Conservation (phyloP, 2,797 vertebrate genomes). For the Chaunax sp. region DNA sequence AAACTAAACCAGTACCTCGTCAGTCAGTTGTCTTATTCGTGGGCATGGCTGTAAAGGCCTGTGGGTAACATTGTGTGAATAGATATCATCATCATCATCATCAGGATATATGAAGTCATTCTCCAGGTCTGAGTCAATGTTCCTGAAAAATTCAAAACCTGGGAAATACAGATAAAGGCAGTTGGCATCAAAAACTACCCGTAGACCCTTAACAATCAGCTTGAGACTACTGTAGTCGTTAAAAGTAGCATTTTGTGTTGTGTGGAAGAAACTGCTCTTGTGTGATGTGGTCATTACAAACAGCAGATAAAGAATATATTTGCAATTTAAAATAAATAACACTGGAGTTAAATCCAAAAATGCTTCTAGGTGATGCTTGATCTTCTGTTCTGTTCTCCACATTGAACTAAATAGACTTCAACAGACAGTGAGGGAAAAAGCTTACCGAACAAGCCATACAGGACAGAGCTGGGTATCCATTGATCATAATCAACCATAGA, state of each 20-base stretch:
- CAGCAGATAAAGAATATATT: no score
- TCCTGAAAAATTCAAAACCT: slow-evolving; percentile 53
- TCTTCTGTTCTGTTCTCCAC: background rate
- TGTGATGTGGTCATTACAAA: no score
- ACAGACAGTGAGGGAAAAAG: background rate
- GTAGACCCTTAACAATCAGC: background rate
- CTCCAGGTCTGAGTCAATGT: slow-evolving; percentile 17
- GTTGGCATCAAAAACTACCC: background rate
- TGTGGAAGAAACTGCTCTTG: no score
- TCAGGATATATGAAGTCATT: slow-evolving; percentile 50
- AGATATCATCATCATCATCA: background rate
- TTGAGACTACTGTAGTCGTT: no score
- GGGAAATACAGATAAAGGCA: background rate
- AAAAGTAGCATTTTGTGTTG: no score
- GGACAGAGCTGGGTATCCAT: slow-evolving; percentile 18
- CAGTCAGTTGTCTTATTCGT: slow-evolving; percentile 64
- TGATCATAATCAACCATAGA: slow-evolving; percentile 63
- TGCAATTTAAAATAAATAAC: no score
- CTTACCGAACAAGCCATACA: slow-evolving; percentile 69
- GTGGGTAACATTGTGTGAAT: background rate
- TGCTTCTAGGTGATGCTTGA: background rate
- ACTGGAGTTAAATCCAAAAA: no score
- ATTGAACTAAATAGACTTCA: background rate
- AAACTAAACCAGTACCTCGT: slow-evolving; percentile 63
- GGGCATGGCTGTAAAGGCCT: slow-evolving; percentile 63